These are phyloP conservation scores for Lagopus leucura DNA, from an alignment of 2,113 vertebrate species.

Conservation along the genomic window DNA sequence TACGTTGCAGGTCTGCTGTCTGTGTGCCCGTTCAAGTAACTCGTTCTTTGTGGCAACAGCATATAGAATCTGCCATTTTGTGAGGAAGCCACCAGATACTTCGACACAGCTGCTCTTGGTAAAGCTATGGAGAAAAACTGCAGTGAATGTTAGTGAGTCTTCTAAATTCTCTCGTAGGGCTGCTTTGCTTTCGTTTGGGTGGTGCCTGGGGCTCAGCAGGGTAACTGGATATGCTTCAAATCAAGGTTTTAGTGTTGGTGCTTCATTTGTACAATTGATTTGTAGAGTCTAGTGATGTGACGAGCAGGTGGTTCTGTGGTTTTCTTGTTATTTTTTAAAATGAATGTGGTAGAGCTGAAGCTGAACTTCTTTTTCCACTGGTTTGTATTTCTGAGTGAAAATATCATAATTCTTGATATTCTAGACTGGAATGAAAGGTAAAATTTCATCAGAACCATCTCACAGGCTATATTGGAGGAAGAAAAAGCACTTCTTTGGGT, in stretches of 20 bases:
- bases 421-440: background rate
- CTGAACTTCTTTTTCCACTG: background rate
- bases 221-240: background rate
- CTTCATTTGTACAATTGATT: background rate
- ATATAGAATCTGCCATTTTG: background rate
- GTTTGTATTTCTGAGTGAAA: background rate
- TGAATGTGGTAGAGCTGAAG: background rate
- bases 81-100: constrained; percentile 35
- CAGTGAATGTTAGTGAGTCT: background rate
- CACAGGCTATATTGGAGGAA: background rate
- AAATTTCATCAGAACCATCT: background rate
- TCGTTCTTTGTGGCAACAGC: constrained; percentile 15
- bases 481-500: background rate
- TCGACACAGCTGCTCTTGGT: constrained; percentile 28
- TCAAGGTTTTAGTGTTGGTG: background rate
- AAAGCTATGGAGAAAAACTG: background rate
- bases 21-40: constrained; percentile 36
- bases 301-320: background rate
- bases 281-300: background rate
- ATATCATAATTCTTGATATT: background rate
- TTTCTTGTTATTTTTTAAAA: background rate
- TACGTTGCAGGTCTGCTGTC: background rate
- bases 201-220: background rate
- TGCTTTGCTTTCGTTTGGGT: accelerated
- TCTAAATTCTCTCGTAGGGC: background rate